These are phyloP conservation scores for Nasonia vitripennis DNA, from an alignment of 1,140 invertebrate genomes.

Conservation along the genomic window DNA sequence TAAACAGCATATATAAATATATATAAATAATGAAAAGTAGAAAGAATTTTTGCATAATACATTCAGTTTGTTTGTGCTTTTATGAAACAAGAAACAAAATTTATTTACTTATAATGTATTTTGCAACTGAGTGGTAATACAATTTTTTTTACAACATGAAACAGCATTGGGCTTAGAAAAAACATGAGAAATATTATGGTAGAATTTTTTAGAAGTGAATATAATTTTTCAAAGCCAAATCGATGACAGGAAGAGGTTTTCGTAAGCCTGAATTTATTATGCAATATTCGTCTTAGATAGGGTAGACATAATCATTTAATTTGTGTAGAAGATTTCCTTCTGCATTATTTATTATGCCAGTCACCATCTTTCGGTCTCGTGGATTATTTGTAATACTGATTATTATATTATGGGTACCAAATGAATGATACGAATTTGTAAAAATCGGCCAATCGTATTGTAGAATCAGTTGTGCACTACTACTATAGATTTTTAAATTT, in stretches of 20 bases:
- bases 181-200: neutral
- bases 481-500: constrained; percentile 49
- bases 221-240: neutral
- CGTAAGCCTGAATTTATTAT: constrained; percentile 36
- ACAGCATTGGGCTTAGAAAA: neutral
- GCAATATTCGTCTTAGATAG: constrained; percentile 26
- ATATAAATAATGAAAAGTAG: constrained; percentile 11
- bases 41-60: constrained; percentile 40
- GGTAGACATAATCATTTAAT: constrained; percentile 29
- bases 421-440: constrained; percentile 26
- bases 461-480: constrained; percentile 20
- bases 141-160: neutral
- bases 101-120: neutral
- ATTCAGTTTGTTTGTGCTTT: constrained; percentile 23
- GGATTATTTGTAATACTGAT: constrained; percentile 31
- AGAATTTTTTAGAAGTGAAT: neutral
- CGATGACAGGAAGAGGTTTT: neutral
- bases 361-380: constrained; percentile 36
- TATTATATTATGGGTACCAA: constrained; percentile 18
- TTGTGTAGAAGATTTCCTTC: constrained; percentile 23
- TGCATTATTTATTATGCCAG: constrained; percentile 21
- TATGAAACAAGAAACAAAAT: neutral
- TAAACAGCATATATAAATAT: constrained; percentile 28
- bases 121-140: neutral
- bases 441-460: constrained; percentile 35